Percentiles rank a stretch among this genome's conserved stretches.
Conservation (phyloP, 2,797 vertebrate genomes). For the Heteromormyrus szaboi region DNA sequence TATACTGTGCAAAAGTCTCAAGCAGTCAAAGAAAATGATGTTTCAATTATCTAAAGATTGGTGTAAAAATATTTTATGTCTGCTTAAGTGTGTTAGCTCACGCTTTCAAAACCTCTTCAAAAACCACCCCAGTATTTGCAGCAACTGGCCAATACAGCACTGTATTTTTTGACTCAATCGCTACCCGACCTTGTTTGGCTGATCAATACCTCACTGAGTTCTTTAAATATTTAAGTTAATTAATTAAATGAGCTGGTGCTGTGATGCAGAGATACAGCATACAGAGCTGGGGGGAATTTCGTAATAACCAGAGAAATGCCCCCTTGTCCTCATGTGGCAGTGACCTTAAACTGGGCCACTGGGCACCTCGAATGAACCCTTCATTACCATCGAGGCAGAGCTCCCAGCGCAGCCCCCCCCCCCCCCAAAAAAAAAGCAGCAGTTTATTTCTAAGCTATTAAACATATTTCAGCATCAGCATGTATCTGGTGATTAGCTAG, state of each 20-base stretch:
- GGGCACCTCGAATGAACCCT: not conserved
- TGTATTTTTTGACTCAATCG: not conserved
- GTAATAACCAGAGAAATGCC: not conserved
- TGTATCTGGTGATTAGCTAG: not conserved
- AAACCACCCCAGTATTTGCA: not conserved
- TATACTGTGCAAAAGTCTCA: not conserved
- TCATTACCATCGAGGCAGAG: not conserved
- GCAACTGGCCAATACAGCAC: not conserved
- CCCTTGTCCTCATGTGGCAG: not conserved
- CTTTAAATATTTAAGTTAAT: not conserved
- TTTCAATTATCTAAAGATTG: not conserved
- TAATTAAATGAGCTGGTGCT: not conserved
- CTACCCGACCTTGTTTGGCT: not conserved
- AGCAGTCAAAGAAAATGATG: not conserved
- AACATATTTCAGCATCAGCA: not conserved
- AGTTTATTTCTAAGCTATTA: not conserved
- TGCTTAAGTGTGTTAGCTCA: not conserved
- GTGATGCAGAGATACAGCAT: not conserved
- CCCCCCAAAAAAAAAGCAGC: not conserved
- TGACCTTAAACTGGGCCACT: not conserved
- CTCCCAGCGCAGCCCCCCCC: not conserved
- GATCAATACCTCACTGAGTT: not conserved
- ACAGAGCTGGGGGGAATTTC: not conserved
- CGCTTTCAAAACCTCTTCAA: not conserved
- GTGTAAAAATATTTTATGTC: not conserved